These are phyloP conservation scores for Dendrolimus punctatus DNA, from an alignment of 1,140 invertebrate genomes.

Conservation along the genomic window DNA sequence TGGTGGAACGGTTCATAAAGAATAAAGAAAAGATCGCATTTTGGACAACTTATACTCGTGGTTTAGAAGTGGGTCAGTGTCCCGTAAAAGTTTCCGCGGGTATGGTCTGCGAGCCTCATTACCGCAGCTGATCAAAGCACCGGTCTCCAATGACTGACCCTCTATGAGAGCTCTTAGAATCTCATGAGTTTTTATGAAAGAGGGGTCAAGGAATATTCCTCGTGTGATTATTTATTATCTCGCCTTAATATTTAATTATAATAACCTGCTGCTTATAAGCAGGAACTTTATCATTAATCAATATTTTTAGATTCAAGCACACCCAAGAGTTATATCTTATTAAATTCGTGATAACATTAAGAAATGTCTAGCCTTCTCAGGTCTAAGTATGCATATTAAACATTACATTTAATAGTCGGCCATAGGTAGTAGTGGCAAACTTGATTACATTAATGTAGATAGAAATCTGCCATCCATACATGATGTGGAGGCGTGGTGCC, in stretches of 20 bases:
- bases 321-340: no score
- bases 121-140: conserved; percentile 52
- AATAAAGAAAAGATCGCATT: conserved; percentile 16
- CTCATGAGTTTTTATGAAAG: conserved; percentile 25
- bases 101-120: conserved; percentile 42
- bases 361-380: no score
- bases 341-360: no score
- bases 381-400: no score
- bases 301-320: no score
- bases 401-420: no score
- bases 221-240: no score
- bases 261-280: no score
- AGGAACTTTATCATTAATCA: no score
- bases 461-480: conserved; percentile 14
- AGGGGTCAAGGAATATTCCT: no score
- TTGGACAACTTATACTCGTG: conserved; percentile 29
- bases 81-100: conserved; percentile 60
- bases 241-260: no score
- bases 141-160: conserved; percentile 27
- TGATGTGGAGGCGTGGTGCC: conserved; percentile 4
- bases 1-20: conserved; percentile 25
- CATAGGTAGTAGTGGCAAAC: no score
- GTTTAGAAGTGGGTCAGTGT: conserved; percentile 59
- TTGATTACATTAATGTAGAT: background rate
- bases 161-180: conserved; percentile 26